These are phyloP conservation scores for Tetrax tetrax DNA, from an alignment of 2,113 vertebrate genomes.

Conservation along the genomic window DNA sequence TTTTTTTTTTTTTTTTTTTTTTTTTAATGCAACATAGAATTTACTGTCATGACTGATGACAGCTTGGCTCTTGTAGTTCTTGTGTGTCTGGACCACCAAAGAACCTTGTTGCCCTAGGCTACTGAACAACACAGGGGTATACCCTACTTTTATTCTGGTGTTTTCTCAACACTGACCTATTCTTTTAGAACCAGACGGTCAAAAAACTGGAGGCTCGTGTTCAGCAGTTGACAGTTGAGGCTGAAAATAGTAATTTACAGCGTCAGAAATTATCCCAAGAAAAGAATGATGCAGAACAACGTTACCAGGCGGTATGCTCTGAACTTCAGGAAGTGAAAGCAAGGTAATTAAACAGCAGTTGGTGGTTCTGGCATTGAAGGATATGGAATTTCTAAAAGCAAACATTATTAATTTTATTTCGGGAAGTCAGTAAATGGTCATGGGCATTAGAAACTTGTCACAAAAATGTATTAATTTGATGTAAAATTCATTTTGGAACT, in stretches of 20 bases:
- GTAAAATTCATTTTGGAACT: not conserved
- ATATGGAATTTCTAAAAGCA: not conserved
- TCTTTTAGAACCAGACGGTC: slow-evolving; percentile 82
- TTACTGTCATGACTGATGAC: not conserved
- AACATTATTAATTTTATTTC: not conserved
- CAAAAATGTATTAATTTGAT: not conserved
- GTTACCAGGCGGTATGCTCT: slow-evolving; percentile 71
- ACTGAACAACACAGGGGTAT: not conserved
- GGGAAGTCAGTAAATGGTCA: not conserved
- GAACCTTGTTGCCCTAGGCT: slow-evolving; percentile 56
- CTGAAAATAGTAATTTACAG: slow-evolving; percentile 83
- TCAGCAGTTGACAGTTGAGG: slow-evolving; percentile 87
- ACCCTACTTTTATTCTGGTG: not conserved
- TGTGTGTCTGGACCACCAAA: slow-evolving; percentile 29
- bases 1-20: not conserved
- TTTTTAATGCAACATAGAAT: not conserved
- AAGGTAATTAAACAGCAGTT: slow-evolving; percentile 72
- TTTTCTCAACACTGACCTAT: slow-evolving; percentile 19
- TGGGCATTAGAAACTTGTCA: not conserved
- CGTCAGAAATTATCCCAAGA: slow-evolving; percentile 87
- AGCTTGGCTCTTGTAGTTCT: slow-evolving; percentile 14
- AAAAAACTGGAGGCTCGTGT: slow-evolving; percentile 86
- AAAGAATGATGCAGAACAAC: slow-evolving; percentile 85
- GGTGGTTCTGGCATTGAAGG: not conserved
- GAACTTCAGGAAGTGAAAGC: slow-evolving; percentile 86